phyloP scores from a whole-genome alignment of 1,140 invertebrate genomes.

The Bombus balteatus region DNA sequence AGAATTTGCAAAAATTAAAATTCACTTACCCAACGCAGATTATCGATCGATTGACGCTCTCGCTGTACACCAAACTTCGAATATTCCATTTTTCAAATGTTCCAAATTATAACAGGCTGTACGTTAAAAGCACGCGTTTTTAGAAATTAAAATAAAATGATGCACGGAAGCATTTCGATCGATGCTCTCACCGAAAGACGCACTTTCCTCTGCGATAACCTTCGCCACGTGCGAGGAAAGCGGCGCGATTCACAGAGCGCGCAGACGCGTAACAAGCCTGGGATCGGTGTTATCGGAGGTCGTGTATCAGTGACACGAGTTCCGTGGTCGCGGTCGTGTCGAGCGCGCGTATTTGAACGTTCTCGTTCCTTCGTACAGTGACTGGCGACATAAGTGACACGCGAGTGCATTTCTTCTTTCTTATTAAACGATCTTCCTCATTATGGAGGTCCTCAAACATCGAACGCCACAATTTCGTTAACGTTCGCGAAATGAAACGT shows the following conservation, averaged over 20 bases:
- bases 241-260: conserved; percentile 31
- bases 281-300: conserved; percentile 67
- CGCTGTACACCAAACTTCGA: not conserved
- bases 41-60: not conserved
- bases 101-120: no score
- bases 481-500: conserved; percentile 7
- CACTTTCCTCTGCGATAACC: conserved; percentile 36
- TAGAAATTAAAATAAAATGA: no score
- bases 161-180: not conserved
- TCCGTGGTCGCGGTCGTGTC: conserved; percentile 58
- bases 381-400: not conserved
- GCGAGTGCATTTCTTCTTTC: not conserved
- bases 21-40: not conserved
- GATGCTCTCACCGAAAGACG: conserved; percentile 24
- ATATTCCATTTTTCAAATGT: no score
- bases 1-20: no score
- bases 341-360: not conserved
- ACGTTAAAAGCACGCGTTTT: no score
- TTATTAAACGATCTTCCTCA: not conserved
- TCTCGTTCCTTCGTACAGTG: no score
- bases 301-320: conserved; percentile 75
- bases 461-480: not conserved
- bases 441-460: not conserved
- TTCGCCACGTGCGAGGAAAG: conserved; percentile 38
- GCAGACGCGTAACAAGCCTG: conserved; percentile 54